These are phyloP conservation scores for Porites lobata DNA, from an alignment of 92 coral and sea anemone genomes.

Conservation along the genomic window DNA sequence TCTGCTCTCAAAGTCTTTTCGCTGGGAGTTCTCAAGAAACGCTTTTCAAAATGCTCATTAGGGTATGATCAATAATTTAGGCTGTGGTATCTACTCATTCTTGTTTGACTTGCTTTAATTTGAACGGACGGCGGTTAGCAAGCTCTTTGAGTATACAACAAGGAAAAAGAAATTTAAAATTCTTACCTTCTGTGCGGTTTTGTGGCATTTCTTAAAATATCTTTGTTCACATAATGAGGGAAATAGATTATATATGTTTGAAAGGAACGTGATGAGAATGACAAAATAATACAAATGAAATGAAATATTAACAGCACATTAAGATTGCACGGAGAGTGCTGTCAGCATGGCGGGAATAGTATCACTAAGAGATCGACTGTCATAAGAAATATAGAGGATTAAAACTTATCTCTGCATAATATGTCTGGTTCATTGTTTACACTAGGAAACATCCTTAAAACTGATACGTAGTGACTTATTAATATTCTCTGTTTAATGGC, in stretches of 20 bases:
- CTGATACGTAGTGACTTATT: too few species aligned
- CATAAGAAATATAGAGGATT: not conserved
- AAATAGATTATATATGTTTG: not conserved
- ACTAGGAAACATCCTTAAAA: too few species aligned
- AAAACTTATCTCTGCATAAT: not conserved
- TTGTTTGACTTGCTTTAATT: not conserved
- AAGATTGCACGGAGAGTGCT: conserved; percentile 1
- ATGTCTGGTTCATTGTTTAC: too few species aligned
- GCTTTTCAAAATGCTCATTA: not conserved
- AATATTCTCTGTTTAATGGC: too few species aligned
- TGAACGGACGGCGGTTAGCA: not conserved
- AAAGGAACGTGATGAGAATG: not conserved
- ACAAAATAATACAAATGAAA: not conserved
- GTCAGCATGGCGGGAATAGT: not conserved
- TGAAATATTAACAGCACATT: conserved; percentile 8
- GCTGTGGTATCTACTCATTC: not conserved
- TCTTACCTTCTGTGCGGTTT: not conserved
- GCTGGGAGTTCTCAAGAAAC: not conserved
- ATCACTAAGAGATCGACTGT: not conserved
- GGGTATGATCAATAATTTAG: conserved; percentile 2
- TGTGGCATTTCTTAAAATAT: not conserved
- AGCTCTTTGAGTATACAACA: not conserved
- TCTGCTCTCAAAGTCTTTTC: not conserved
- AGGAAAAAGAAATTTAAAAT: not conserved
- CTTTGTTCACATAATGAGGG: not conserved